Evolutionary conservation across 2,113 vertebrate genomes (phyloP), one percentile per base, ranked within the genome.

Genomic region (Cochlearius cochlearius): DNA sequence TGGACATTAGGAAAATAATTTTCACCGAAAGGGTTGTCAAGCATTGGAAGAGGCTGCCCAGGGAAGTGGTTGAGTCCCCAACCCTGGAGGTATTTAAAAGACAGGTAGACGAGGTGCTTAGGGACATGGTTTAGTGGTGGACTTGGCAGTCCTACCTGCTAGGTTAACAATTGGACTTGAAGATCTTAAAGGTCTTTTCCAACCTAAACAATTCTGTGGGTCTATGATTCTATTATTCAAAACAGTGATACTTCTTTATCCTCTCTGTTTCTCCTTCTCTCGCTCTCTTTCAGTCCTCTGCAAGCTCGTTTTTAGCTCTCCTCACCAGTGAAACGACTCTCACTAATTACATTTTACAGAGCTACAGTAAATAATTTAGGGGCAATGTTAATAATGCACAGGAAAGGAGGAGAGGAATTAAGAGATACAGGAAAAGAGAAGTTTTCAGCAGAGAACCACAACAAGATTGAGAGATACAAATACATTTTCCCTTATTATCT

Each of bases 291-390:
- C 72, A 78, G 2, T 29, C 20, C 30, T 71, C 56, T 82, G 25
- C 23, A 87, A 94, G 38, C n/a, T 78, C 47, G 18, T 53, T 95
- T 92, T 95, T 25, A 88, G 10, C 30, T 72, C 19, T 95, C 41
- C 25, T 92, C 29, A 75, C 17, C 49, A 66, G 20, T 55, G 34
- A 83, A 82, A 88, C 0, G 1, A 36, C 12, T 92, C 69, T 81
- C 62, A 88, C 47, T 97, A 94, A 96, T 91, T 78, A 94, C 55
- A 64, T 94, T 94, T 94, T 82, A 92, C 0, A 41, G 58, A 94
- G 59, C 29, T 90, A 78, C n/a, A 66, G 73, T 97, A 95, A 96
- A 97, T 96, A 97, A 96, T 97, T 97, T 75, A 97, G 50, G 32
- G 63, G 7, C 20, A 76, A 60, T 0, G 45, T 93, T 95, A 96